Conservation (phyloP, 1,140 invertebrate genomes). For the Chionoecetes opilio region DNA sequence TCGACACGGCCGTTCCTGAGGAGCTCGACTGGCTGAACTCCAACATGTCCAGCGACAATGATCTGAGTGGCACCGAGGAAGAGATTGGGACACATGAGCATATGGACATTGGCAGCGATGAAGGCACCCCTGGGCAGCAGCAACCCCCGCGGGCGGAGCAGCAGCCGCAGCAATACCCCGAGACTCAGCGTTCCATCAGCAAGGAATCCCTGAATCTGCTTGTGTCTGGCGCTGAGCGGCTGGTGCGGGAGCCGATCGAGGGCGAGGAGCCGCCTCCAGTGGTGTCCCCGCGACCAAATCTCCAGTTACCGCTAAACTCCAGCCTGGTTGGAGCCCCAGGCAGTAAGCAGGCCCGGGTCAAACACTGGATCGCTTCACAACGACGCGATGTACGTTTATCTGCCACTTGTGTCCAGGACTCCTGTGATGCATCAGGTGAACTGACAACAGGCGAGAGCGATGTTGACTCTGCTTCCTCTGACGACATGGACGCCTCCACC, state of each 20-base stretch:
- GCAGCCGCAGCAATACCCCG: conserved; percentile 47
- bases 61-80: conserved; percentile 76
- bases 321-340: conserved; percentile 83
- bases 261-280: conserved; percentile 82
- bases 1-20: conserved; percentile 81
- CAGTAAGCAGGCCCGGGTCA: conserved; percentile 88
- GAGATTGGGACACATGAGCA: conserved; percentile 68
- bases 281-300: conserved; percentile 76
- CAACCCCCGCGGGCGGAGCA: conserved; percentile 50
- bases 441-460: conserved; percentile 92
- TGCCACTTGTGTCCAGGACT: conserved; percentile 83
- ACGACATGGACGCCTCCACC: conserved; percentile 88
- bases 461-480: conserved; percentile 87
- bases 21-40: conserved; percentile 81
- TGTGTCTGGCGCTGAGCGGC: conserved; percentile 89
- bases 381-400: conserved; percentile 65
- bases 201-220: conserved; percentile 87
- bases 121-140: conserved; percentile 82
- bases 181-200: conserved; percentile 80
- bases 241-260: conserved; percentile 85
- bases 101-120: conserved; percentile 78
- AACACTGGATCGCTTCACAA: conserved; percentile 88
- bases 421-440: conserved; percentile 95
- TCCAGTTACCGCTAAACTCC: conserved; percentile 82
- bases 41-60: conserved; percentile 74